Conservation (phyloP, 1,140 invertebrate species). For the Lithobius niger region DNA sequence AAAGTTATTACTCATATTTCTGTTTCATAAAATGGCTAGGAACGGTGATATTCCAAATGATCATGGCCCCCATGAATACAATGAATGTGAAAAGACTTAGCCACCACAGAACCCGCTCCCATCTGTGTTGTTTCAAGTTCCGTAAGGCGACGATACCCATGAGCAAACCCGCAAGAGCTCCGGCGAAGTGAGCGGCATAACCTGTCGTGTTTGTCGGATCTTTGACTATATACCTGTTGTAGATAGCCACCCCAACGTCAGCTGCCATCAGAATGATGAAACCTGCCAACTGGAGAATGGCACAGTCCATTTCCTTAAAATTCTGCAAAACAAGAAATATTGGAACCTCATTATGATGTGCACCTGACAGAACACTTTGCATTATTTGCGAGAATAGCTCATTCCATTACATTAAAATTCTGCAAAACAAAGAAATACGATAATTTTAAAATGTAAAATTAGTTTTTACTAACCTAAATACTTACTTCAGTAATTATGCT, state of each 20-base stretch:
- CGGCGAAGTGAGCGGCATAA: conserved; percentile 78
- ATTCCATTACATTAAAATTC: no score
- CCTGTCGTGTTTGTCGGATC: conserved; percentile 35
- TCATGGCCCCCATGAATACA: conserved; percentile 55
- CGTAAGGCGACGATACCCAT: conserved; percentile 81
- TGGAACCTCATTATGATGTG: no score
- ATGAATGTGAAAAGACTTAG: conserved; percentile 58
- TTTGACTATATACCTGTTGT: conserved; percentile 53
- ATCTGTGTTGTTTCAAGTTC: conserved; percentile 70
- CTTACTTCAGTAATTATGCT: no score
- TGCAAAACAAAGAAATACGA: no score
- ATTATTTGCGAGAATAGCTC: no score
- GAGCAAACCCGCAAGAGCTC: conserved; percentile 74
- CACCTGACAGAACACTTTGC: no score
- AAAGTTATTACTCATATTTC: no score
- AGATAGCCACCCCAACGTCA: conserved; percentile 70
- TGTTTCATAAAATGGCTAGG: conserved; percentile 6
- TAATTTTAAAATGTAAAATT: no score
- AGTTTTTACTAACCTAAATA: no score
- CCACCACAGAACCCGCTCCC: conserved; percentile 76
- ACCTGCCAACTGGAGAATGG: conserved; percentile 58
- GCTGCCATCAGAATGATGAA: conserved; percentile 56
- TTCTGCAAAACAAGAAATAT: conserved; percentile 65
- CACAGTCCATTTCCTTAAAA: conserved; percentile 84
- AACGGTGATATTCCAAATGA: conserved; percentile 25